Base-by-base conservation (phyloP, 2,797 vertebrate species). In the Falco rusticolus region DNA sequence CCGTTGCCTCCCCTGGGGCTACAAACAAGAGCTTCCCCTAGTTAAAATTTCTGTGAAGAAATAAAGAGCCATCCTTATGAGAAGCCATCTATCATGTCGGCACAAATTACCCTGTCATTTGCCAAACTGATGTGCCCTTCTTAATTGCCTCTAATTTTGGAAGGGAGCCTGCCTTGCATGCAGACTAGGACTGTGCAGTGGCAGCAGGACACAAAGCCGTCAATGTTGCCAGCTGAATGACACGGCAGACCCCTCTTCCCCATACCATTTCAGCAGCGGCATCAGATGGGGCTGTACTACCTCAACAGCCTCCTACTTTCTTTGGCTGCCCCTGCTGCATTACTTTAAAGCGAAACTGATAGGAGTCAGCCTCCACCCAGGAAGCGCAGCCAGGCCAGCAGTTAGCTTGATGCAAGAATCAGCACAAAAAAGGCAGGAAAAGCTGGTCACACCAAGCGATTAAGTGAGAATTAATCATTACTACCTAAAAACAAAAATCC, bases 111-210 rank as follows among this genome's bases (percentile, higher is more conserved):
- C n/a, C 47, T 29, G n/a, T 31, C 33, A 51, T 43, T 86, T 84
- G 74, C 56, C 60, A 84, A 89, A 84, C 0, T 37, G n/a, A 82
- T 61, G 37, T 1, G 2, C 29, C 43, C 18, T 26, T 53, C 57
- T 75, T 69, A 66, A 80, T 53, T 0, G 0, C 5, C 41, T 81
- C 78, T 50, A 37, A 65, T 60, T 61, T 53, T 48, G 21, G 37
- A 57, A 89, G 25, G 18, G 28, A 37, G 11, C 50, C 70, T 33
- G 19, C 28, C 45, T 50, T 56, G 64, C 39, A 45, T 5, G 4
- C 37, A 84, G 51, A 13, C 6, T 47, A 29, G 37, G n/a, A 43
- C 34, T 0, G 0, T 37, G 60, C 56, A 48, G 79, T 0, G 1
- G 34, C 74, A 47, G 78, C 43, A 83, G 72, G 45, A 84, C 50